Conservation (phyloP, 37 sponge, comb jelly and placozoan genomes). For the Spongilla lacustris region DNA sequence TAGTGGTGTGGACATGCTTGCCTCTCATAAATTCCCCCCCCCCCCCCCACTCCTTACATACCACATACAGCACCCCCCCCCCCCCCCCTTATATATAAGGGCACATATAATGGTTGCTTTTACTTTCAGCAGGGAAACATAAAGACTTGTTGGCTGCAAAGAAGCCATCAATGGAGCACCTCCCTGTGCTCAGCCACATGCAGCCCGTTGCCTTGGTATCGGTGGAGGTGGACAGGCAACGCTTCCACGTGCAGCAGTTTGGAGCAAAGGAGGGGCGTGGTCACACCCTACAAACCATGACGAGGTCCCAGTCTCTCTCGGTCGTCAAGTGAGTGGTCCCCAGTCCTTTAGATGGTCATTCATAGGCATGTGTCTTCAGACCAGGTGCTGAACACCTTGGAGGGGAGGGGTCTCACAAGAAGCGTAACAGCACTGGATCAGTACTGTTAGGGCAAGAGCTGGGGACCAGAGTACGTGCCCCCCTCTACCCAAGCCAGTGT, state of each 20-base stretch:
- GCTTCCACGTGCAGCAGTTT: conserved; percentile 27
- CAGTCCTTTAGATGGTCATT: background rate
- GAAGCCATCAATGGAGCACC: background rate
- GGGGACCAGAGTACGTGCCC: background rate
- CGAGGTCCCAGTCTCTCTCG: conserved; percentile 39
- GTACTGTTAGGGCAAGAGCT: background rate
- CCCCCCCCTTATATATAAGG: too few species aligned
- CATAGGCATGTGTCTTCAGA: background rate
- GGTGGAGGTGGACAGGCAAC: conserved; percentile 65
- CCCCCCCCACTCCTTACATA: too few species aligned
- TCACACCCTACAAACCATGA: background rate
- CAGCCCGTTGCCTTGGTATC: conserved; percentile 62
- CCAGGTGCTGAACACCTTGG: background rate
- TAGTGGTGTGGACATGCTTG: too few species aligned
- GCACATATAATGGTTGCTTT: too few species aligned
- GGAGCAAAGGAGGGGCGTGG: background rate
- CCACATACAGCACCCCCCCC: too few species aligned
- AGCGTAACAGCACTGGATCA: conserved; percentile 47
- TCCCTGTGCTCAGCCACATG: conserved; percentile 36
- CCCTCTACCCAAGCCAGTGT: background rate
- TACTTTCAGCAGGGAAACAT: too few species aligned
- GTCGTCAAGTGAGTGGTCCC: conserved; percentile 29
- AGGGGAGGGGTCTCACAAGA: conserved; percentile 1
- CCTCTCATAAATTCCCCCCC: too few species aligned
- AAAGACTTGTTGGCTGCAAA: too few species aligned